phyloP scores from a whole-genome alignment of 2,797 vertebrate species.

The Prunella strophiata region DNA sequence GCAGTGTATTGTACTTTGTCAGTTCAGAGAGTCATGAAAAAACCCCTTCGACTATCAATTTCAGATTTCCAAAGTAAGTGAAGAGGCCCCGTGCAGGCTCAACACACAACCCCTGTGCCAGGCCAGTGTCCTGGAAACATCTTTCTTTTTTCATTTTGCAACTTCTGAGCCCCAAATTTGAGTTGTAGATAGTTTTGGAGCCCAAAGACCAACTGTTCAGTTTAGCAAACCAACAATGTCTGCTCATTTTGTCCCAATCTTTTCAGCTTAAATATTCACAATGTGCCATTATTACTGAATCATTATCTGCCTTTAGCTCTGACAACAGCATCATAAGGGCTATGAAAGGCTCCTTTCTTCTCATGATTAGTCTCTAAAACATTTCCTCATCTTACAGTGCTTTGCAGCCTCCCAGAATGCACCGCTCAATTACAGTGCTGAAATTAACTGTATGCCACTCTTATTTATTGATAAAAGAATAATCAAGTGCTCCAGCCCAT shows the following conservation, averaged over 20 bases:
- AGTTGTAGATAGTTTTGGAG: slow-evolving; percentile 74
- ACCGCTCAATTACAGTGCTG: slow-evolving; percentile 86
- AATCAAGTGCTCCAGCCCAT: slow-evolving; percentile 81
- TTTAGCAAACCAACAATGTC: slow-evolving; percentile 83
- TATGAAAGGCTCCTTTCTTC: slow-evolving; percentile 90
- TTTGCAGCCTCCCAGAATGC: slow-evolving; percentile 86
- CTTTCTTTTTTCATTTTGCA: slow-evolving; percentile 58
- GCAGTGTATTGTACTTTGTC: slow-evolving; percentile 48
- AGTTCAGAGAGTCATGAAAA: slow-evolving; percentile 41
- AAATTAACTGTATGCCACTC: slow-evolving; percentile 86
- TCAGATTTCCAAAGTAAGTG: slow-evolving; percentile 35
- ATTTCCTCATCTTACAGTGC: slow-evolving; percentile 88
- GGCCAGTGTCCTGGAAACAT: slow-evolving; percentile 48
- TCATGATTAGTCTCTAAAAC: slow-evolving; percentile 89
- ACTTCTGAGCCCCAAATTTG: slow-evolving; percentile 73
- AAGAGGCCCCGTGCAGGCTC: slow-evolving; percentile 50
- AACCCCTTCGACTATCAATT: slow-evolving; percentile 29
- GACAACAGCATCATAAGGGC: slow-evolving; percentile 87
- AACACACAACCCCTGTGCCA: neutral
- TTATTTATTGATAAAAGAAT: slow-evolving; percentile 84
- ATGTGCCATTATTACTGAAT: slow-evolving; percentile 91
- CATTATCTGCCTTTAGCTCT: slow-evolving; percentile 92
- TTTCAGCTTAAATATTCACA: slow-evolving; percentile 89
- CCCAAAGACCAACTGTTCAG: slow-evolving; percentile 79
- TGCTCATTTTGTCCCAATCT: slow-evolving; percentile 83